Evolutionary conservation across 2,888 invertebrate species (phyloP), one percentile per base, ranked within the genome.

Genomic region (Cheilosia vernalis): DNA sequence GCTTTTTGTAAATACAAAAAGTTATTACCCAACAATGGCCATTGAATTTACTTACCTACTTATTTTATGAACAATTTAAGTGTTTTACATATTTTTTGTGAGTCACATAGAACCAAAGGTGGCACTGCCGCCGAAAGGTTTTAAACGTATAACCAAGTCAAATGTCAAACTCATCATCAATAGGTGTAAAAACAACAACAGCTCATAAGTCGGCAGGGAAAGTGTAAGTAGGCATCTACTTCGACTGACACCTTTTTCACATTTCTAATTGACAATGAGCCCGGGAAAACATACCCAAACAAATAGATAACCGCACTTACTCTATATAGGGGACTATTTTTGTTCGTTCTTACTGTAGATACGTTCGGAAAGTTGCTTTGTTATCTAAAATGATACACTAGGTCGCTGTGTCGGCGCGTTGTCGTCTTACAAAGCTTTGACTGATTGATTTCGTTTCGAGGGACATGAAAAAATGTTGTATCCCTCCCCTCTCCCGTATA

Each of bases 401-500:
- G 42, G 27, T 42, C 24, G 37, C 37, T 58, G 69, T 53, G 64
- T 56, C 27, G 56, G 33, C 17, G 17, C 47, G 37, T 70, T n/a
- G 17, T 70, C 51, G 33, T 70, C 70, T 72, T 61, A 61, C 60
- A 58, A 58, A 72, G 27, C 17, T 51, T 51, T 72, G 61, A 60
- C 70, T 70, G 70, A 72, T 72, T 72, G 61, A n/a, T 60, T 72
- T 72, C 60, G 60, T 51, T 72, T 42, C 42, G 61, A 40, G 72
- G 51, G 37, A 47, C 70, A 56, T 56, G 30, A 33, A 37, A 66
- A 53, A 73, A 80, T 61, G 7, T 3, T 73, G 51, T 66, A 49
- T 55, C 42, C 10, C 24, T 15, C 15, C 47, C 13, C 15, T 21
- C 40, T 9, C 33, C 15, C 72, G 27, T 60, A 77, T 61, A 77